A percentile compares a stretch with the other conserved stretches of the same genome.
These are phyloP conservation scores for Nyctibius grandis DNA, from an alignment of 2,797 vertebrate genomes.

Conservation along the genomic window DNA sequence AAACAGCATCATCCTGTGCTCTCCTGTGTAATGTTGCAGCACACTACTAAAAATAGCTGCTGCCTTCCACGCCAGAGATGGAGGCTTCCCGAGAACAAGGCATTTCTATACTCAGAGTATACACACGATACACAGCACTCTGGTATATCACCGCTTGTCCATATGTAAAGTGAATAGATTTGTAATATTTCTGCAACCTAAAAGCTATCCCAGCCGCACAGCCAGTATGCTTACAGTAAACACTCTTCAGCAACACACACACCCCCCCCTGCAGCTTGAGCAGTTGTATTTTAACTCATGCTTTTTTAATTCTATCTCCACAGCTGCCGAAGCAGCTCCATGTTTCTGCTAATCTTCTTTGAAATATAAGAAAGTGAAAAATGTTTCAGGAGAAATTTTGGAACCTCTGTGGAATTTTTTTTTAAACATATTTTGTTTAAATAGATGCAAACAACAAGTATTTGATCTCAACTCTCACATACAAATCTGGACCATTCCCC, in stretches of 20 bases:
- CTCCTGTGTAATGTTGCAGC: background rate
- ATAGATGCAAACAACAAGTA: constrained; percentile 46
- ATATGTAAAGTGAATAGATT: background rate
- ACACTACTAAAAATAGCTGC: constrained; percentile 50
- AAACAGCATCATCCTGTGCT: background rate
- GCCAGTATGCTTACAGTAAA: background rate
- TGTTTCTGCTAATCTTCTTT: constrained; percentile 10
- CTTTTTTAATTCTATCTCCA: background rate
- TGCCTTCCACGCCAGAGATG: constrained; percentile 27
- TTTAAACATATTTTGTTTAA: constrained; percentile 21
- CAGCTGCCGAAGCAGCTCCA: background rate
- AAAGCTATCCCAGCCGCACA: background rate
- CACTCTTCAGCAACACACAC: background rate
- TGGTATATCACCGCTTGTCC: background rate
- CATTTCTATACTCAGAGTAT: background rate
- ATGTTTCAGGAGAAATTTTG: background rate
- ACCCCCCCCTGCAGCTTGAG: background rate
- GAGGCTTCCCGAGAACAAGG: constrained; percentile 7
- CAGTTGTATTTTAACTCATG: constrained; percentile 12
- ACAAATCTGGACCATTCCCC: background rate
- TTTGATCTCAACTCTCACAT: constrained; percentile 24
- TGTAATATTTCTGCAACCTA: background rate
- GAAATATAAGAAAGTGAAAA: background rate
- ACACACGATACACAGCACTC: background rate
- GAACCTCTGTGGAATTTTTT: background rate